A percentile compares a stretch with the other conserved stretches of the same genome.
These are phyloP conservation scores for Chelon labrosus DNA, from an alignment of 2,797 vertebrate species.

Conservation along the genomic window DNA sequence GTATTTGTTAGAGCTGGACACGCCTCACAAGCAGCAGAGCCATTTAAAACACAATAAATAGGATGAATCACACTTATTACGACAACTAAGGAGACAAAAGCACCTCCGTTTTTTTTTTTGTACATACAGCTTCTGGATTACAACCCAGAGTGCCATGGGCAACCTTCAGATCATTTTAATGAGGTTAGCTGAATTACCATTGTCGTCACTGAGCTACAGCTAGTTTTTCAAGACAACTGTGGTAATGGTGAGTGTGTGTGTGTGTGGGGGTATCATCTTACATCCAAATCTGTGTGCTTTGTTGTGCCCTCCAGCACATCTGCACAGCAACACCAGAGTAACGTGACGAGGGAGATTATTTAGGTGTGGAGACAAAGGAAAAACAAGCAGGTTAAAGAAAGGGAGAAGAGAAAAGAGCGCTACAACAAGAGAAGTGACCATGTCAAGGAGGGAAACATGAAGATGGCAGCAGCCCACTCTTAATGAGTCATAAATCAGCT, in stretches of 20 bases:
- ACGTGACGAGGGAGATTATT: constrained; percentile 31
- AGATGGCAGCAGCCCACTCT: constrained; percentile 57
- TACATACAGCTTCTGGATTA: constrained; percentile 30
- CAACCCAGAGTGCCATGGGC: constrained; percentile 15
- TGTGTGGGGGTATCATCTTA: constrained; percentile 21
- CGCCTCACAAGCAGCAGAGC: constrained; percentile 1
- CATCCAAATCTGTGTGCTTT: constrained; percentile 32
- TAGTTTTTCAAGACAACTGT: constrained; percentile 34
- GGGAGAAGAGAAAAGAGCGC: constrained; percentile 2
- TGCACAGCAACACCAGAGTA: constrained; percentile 11
- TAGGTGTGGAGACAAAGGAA: constrained; percentile 18
- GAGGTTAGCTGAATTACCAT: constrained; percentile 31
- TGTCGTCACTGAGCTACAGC: constrained; percentile 31
- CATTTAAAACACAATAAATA: constrained; percentile 50
- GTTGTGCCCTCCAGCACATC: constrained; percentile 17
- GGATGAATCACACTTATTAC: constrained; percentile 46
- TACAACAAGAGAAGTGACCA: constrained; percentile 35
- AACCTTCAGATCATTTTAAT: constrained; percentile 47
- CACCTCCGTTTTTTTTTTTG: constrained; percentile 31
- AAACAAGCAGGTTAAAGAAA: constrained; percentile 21
- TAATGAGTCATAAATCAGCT: constrained; percentile 79
- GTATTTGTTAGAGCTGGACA: neutral
- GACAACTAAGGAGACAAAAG: constrained; percentile 27
- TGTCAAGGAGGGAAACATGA: constrained; percentile 61
- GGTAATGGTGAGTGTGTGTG: neutral